phyloP scores from a whole-genome alignment of 2,113 vertebrate genomes.

The Charina bottae region DNA sequence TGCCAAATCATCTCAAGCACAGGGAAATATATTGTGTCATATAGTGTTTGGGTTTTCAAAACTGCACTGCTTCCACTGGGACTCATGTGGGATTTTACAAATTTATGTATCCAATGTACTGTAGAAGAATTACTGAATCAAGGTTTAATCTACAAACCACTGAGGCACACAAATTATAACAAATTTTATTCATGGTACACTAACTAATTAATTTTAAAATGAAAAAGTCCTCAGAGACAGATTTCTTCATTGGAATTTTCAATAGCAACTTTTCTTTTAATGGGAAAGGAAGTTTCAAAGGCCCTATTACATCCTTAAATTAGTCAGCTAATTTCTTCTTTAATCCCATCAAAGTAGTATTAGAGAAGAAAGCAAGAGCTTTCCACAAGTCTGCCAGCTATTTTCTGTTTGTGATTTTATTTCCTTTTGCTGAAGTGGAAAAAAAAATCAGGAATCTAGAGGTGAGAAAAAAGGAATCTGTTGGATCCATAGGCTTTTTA shows the following conservation, averaged over 20 bases:
- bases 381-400: neutral
- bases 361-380: neutral
- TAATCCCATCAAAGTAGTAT: neutral
- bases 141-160: neutral
- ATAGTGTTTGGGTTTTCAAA: neutral
- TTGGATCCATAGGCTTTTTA: neutral
- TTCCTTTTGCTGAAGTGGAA: neutral
- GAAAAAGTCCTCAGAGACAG: neutral
- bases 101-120: neutral
- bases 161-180: neutral
- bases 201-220: slow-evolving; percentile 23
- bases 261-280: slow-evolving; percentile 21
- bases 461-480: neutral
- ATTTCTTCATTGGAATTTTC: neutral
- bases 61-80: neutral
- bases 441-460: neutral
- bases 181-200: slow-evolving; percentile 11
- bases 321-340: neutral
- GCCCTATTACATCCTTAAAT: slow-evolving; percentile 8
- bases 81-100: neutral
- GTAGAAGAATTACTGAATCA: neutral
- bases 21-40: no score
- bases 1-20: no score
- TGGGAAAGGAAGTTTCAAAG: neutral
- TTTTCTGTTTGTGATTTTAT: neutral